A percentile compares a stretch with the other conserved stretches of the same genome.
Conservation (phyloP, 2,888 invertebrate genomes). For the Acronicta alni region DNA sequence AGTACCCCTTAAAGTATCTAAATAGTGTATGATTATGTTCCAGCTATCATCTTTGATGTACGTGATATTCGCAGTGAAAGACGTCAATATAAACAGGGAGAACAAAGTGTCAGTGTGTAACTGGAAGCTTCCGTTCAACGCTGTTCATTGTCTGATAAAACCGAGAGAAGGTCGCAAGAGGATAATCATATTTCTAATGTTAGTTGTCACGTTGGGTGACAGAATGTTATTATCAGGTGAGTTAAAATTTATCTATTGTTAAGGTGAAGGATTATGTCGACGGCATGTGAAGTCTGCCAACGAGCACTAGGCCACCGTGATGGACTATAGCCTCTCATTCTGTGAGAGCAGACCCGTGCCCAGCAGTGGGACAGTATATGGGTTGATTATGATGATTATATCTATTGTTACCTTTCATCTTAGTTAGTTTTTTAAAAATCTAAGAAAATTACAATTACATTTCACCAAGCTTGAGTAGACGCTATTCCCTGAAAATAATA, state of each 20-base stretch:
- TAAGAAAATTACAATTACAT: too few species aligned
- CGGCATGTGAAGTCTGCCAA: too few species aligned
- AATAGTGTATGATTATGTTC: slow-evolving; percentile 42
- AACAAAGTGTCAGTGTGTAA: slow-evolving; percentile 88
- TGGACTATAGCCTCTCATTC: too few species aligned
- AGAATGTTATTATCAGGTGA: slow-evolving; percentile 80
- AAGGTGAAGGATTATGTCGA: too few species aligned
- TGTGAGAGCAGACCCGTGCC: too few species aligned
- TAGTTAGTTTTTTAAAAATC: too few species aligned
- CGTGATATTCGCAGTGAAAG: slow-evolving; percentile 90
- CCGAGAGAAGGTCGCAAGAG: slow-evolving; percentile 90
- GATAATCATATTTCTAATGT: slow-evolving; percentile 90
- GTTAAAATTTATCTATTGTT: slow-evolving; percentile 14
- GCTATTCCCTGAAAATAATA: too few species aligned
- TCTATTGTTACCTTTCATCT: too few species aligned
- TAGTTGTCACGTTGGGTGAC: slow-evolving; percentile 89
- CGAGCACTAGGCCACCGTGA: too few species aligned
- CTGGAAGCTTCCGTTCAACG: slow-evolving; percentile 81
- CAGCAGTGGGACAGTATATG: too few species aligned
- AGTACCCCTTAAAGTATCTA: not conserved
- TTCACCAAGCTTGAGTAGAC: too few species aligned
- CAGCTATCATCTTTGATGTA: slow-evolving; percentile 90
- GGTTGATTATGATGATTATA: too few species aligned
- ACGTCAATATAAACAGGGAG: slow-evolving; percentile 90
- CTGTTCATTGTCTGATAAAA: slow-evolving; percentile 89